Percentiles rank a stretch among this genome's conserved stretches.
Conservation (phyloP, 30 jellyfish, hydroid and myxozoan genomes). For the Aurelia aurita complex sp. Pacific region DNA sequence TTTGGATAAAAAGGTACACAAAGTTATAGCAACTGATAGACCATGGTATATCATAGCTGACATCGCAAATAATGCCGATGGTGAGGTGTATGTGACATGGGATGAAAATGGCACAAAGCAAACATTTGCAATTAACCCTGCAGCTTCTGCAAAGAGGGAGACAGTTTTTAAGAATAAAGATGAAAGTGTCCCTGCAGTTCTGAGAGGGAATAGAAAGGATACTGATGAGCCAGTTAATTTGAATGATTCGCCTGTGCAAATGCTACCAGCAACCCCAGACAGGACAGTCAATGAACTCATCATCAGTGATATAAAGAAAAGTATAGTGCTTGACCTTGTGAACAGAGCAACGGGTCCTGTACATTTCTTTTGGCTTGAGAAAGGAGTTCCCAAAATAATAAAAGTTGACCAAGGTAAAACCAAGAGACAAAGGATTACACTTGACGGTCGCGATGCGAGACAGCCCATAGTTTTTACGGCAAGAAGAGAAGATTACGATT, state of each 20-base stretch:
- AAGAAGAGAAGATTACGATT: constrained; percentile 15
- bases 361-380: not conserved
- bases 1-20: not conserved
- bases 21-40: not conserved
- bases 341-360: constrained; percentile 13
- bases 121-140: not conserved
- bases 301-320: not conserved
- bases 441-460: not conserved
- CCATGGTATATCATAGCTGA: constrained; percentile 1
- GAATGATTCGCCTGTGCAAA: not conserved
- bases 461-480: constrained; percentile 21
- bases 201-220: not conserved
- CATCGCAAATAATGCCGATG: not conserved
- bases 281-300: not conserved
- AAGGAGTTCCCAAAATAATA: not conserved
- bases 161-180: not conserved
- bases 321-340: not conserved
- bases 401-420: not conserved
- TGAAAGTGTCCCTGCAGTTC: not conserved
- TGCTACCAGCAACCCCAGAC: not conserved
- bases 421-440: not conserved
- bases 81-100: constrained; percentile 1
- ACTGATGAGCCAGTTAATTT: not conserved
- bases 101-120: not conserved
- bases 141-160: not conserved